Evolutionary conservation across 64 coral and sea anemone genomes (phyloP).

Genomic region (Porites lutea): DNA sequence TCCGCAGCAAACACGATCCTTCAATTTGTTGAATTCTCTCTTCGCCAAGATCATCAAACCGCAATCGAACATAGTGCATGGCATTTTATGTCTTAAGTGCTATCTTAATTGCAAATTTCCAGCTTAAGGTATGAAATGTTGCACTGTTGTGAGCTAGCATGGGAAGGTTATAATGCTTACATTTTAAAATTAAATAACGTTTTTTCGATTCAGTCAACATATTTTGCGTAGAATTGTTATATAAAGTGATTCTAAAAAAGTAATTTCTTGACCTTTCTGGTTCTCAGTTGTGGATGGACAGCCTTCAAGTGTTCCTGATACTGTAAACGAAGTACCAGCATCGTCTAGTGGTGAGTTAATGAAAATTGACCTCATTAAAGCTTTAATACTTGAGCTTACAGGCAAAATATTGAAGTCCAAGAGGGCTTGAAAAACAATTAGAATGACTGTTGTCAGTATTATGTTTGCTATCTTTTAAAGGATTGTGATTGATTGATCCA

Average conservation of each 20-base stretch:
- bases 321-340: constrained; percentile 39
- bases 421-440: constrained; percentile 22
- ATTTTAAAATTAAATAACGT: constrained; percentile 27
- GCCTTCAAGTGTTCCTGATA: constrained; percentile 27
- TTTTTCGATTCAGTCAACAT: constrained; percentile 27
- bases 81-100: constrained; percentile 12
- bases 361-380: constrained; percentile 26
- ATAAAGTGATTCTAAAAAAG: constrained; percentile 25
- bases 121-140: constrained; percentile 20
- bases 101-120: constrained; percentile 30
- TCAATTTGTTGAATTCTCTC: background rate
- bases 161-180: constrained; percentile 22
- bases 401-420: constrained; percentile 22
- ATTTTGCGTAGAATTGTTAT: constrained; percentile 9
- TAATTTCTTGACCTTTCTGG: constrained; percentile 37
- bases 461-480: constrained; percentile 31
- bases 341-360: constrained; percentile 28
- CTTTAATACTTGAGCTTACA: constrained; percentile 39
- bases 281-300: constrained; percentile 24
- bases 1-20: background rate
- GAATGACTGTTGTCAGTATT: constrained; percentile 26
- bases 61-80: background rate
- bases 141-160: constrained; percentile 22
- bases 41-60: background rate
- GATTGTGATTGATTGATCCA: constrained; percentile 32